Conservation (phyloP, 2,888 invertebrate species). For the Agrilus mali region DNA sequence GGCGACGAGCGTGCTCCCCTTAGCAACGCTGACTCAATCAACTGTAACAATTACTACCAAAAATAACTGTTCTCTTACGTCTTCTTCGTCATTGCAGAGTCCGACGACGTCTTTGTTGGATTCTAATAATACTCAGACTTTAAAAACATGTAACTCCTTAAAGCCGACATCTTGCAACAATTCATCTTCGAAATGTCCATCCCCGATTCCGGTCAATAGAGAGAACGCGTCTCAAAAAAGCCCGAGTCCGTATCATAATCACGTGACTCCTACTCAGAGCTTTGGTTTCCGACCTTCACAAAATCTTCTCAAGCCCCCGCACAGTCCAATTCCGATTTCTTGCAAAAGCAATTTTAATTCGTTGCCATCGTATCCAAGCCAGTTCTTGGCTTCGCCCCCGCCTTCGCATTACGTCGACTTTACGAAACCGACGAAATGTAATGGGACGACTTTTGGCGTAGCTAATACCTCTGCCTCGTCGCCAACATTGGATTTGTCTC, state of each 20-base stretch:
- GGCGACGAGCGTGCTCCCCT: constrained; percentile 17
- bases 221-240: constrained; percentile 7
- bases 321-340: constrained; percentile 13
- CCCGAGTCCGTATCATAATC: not conserved
- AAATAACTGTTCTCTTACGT: too few species aligned
- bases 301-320: constrained; percentile 12
- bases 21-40: constrained; percentile 12
- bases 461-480: constrained; percentile 13
- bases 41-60: constrained; percentile 7
- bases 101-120: constrained; percentile 5
- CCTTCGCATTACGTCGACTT: constrained; percentile 18
- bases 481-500: constrained; percentile 18
- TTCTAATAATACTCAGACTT: constrained; percentile 8
- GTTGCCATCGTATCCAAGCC: constrained; percentile 7
- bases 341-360: too few species aligned
- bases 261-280: constrained; percentile 8
- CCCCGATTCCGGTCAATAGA: constrained; percentile 8
- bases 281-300: too few species aligned
- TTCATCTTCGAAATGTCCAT: not conserved
- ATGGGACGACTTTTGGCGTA: constrained; percentile 10
- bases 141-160: not conserved
- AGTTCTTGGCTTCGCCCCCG: constrained; percentile 14
- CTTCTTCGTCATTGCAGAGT: constrained; percentile 7
- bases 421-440: constrained; percentile 14
- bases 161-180: not conserved